phyloP scores from a whole-genome alignment of 2,888 invertebrate species.

The Cosmorhoe ocellata region DNA sequence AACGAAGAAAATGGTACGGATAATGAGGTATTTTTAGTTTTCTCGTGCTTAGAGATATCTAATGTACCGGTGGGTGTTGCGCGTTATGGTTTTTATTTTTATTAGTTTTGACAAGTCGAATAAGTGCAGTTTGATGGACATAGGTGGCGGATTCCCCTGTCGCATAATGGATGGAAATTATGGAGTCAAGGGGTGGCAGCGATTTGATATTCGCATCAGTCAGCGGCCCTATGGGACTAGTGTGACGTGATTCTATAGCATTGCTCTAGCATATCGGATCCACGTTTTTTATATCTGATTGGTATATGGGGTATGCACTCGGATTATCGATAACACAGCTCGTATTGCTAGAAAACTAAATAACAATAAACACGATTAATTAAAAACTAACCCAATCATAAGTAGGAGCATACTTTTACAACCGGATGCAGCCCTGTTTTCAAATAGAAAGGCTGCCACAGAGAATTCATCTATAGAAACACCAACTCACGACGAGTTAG shows the following conservation, averaged over 20 bases:
- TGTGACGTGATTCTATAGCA: constrained; percentile 69
- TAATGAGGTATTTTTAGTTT: constrained; percentile 70
- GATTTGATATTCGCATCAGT: constrained; percentile 79
- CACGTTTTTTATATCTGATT: constrained; percentile 60
- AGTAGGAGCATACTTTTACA: too few relatives aligned
- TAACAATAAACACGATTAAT: too few relatives aligned
- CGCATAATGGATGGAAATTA: constrained; percentile 71
- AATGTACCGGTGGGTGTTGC: constrained; percentile 32
- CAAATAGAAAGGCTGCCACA: neutral
- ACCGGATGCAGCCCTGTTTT: neutral
- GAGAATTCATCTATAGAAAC: constrained; percentile 17
- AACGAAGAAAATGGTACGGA: constrained; percentile 67
- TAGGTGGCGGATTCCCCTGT: constrained; percentile 60
- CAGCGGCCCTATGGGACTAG: constrained; percentile 64
- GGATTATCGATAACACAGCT: too few relatives aligned
- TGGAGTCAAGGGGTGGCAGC: constrained; percentile 72
- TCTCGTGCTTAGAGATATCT: constrained; percentile 41
- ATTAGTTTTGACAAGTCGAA: constrained; percentile 33
- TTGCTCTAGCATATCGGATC: constrained; percentile 56
- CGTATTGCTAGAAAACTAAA: too few relatives aligned
- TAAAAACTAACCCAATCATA: too few relatives aligned
- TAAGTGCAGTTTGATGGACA: constrained; percentile 59
- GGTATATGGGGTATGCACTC: constrained; percentile 31
- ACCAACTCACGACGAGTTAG: constrained; percentile 57
- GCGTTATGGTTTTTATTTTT: constrained; percentile 32